phyloP scores from a whole-genome alignment of 2,113 vertebrate genomes.

The Accipiter virgatus region DNA sequence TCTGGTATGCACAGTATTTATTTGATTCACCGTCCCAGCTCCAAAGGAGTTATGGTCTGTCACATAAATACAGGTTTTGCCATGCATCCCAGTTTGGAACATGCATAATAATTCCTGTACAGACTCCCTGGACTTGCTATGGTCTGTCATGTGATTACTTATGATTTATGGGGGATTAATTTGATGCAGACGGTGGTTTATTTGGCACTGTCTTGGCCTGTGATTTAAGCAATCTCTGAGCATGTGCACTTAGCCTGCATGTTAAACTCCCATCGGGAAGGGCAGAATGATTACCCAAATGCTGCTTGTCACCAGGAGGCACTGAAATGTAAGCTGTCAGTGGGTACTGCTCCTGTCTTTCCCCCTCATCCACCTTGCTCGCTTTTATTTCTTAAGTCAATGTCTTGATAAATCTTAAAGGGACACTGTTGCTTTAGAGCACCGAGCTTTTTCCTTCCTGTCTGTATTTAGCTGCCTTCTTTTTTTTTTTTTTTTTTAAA shows the following conservation, averaged over 20 bases:
- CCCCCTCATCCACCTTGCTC: neutral
- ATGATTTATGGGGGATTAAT: neutral
- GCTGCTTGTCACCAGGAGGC: conserved; percentile 31
- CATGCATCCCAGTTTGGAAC: conserved; percentile 13
- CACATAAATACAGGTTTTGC: neutral
- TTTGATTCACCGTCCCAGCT: neutral
- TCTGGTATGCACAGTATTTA: neutral
- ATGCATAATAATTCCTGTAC: neutral
- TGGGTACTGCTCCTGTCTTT: neutral
- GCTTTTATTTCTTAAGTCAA: neutral
- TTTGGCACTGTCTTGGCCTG: conserved; percentile 25
- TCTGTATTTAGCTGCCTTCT: neutral
- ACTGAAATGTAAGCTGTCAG: neutral
- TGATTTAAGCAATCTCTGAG: neutral
- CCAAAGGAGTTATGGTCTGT: neutral
- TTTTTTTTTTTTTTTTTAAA: neutral
- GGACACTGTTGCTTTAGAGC: conserved; percentile 3
- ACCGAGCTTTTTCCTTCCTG: conserved; percentile 53
- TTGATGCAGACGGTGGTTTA: neutral
- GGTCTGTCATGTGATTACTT: neutral
- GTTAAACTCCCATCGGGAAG: neutral
- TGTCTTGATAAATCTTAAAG: neutral
- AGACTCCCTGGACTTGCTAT: neutral
- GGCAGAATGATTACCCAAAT: conserved; percentile 2
- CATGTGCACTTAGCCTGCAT: conserved; percentile 67